phyloP scores from a whole-genome alignment of 2,113 vertebrate species.

The Todiramphus chloris region DNA sequence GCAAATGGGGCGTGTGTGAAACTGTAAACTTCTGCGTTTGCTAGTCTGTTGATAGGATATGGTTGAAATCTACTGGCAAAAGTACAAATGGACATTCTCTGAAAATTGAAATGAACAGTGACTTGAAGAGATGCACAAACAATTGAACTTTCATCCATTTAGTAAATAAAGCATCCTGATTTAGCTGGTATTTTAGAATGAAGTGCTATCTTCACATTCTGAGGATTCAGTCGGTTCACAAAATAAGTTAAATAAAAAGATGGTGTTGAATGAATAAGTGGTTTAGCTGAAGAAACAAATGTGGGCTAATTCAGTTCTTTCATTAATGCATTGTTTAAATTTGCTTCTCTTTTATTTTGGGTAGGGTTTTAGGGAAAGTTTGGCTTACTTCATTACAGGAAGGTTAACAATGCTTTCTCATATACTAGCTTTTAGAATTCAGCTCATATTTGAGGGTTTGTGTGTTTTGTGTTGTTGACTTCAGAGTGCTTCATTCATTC shows the following conservation, averaged over 20 bases:
- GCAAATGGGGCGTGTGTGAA: neutral
- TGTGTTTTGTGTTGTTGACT: neutral
- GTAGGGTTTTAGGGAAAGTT: neutral
- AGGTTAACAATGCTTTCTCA: neutral
- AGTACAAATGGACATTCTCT: neutral
- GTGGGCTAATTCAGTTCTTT: neutral
- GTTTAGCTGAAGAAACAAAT: neutral
- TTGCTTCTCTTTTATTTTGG: neutral
- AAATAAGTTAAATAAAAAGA: neutral
- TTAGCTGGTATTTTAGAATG: neutral
- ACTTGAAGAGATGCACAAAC: neutral
- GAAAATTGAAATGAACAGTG: neutral
- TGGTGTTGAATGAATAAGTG: neutral
- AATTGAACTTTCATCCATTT: neutral
- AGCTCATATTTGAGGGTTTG: neutral
- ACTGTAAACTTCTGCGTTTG: neutral
- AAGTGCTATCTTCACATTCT: neutral
- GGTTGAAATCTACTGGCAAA: slow-evolving; percentile 45
- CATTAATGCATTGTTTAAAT: neutral
- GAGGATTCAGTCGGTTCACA: rapidly evolving
- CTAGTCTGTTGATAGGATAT: neutral
- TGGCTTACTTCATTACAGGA: neutral
- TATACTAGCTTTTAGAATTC: neutral
- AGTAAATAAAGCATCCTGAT: neutral
- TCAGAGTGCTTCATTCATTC: neutral